These are phyloP conservation scores for Cataglyphis rosenhaueri DNA, from an alignment of 2,888 invertebrate genomes.

Conservation along the genomic window DNA sequence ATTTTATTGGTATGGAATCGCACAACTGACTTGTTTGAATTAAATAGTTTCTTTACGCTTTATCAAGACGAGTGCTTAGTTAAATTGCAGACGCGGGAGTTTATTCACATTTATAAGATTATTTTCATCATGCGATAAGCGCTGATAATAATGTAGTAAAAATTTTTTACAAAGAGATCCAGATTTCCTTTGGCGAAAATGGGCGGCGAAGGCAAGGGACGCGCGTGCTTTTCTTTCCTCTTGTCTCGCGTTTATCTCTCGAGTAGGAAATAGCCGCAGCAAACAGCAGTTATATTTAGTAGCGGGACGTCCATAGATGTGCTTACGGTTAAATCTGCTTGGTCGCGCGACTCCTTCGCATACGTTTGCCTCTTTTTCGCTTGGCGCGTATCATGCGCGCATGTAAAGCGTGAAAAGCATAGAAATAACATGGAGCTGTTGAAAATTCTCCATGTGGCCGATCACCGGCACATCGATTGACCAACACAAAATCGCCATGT, in stretches of 20 bases:
- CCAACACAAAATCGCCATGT: background rate
- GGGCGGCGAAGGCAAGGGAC: constrained; percentile 3
- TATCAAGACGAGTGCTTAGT: background rate
- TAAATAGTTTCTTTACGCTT: background rate
- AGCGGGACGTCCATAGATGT: constrained; percentile 45
- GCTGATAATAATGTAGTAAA: background rate
- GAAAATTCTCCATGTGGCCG: background rate
- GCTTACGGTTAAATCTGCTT: constrained; percentile 47
- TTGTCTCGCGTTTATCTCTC: constrained; percentile 69
- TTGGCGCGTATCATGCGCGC: background rate
- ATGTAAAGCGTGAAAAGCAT: background rate
- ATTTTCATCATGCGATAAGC: background rate
- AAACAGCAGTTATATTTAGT: constrained; percentile 77
- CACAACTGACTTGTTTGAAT: background rate
- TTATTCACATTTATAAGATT: background rate
- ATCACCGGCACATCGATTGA: background rate
- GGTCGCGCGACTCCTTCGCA: constrained; percentile 39
- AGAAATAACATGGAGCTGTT: background rate
- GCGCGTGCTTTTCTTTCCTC: constrained; percentile 50
- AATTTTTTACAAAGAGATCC: background rate
- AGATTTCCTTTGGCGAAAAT: background rate
- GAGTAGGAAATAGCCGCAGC: constrained; percentile 73
- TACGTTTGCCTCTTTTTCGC: constrained; percentile 19
- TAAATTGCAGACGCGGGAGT: background rate
- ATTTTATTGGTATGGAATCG: background rate